Evolutionary conservation across 2,797 vertebrate genomes (phyloP).

Genomic region (Sebastiscus tertius): DNA sequence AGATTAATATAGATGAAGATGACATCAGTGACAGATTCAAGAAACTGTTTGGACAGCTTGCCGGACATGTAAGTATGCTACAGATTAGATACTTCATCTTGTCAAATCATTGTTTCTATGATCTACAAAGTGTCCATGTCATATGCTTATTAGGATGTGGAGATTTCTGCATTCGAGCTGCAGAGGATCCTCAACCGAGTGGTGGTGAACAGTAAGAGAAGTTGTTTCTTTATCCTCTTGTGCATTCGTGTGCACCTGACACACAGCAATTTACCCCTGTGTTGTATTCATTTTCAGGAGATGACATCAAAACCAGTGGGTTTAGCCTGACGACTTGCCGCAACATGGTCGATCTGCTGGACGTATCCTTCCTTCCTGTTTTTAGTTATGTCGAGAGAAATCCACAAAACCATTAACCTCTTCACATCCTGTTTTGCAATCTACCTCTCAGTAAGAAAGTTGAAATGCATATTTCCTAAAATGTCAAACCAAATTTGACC

Average conservation of each 20-base stretch:
- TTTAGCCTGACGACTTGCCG: conserved; percentile 76
- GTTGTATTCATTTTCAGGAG: conserved; percentile 55
- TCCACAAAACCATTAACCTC: background rate
- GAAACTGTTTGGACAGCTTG: conserved; percentile 85
- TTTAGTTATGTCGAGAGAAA: background rate
- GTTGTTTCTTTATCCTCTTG: background rate
- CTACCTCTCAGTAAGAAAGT: background rate
- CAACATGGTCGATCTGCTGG: conserved; percentile 81
- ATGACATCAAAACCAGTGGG: conserved; percentile 75
- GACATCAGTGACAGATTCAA: conserved; percentile 84
- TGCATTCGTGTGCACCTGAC: background rate
- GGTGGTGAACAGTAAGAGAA: conserved; percentile 82
- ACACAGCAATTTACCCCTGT: background rate
- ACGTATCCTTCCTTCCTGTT: conserved; percentile 76
- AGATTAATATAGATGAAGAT: conserved; percentile 84
- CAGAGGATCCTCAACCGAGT: conserved; percentile 86
- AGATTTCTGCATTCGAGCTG: conserved; percentile 88
- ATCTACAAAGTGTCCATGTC: background rate
- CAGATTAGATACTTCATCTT: background rate
- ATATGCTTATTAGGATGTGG: conserved; percentile 81
- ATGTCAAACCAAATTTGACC: background rate
- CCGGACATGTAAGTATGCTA: conserved; percentile 83
- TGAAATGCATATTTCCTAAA: background rate
- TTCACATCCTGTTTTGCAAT: background rate
- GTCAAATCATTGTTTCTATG: background rate